phyloP scores from a whole-genome alignment of 2,113 vertebrate species.

The Dipodomys spectabilis region DNA sequence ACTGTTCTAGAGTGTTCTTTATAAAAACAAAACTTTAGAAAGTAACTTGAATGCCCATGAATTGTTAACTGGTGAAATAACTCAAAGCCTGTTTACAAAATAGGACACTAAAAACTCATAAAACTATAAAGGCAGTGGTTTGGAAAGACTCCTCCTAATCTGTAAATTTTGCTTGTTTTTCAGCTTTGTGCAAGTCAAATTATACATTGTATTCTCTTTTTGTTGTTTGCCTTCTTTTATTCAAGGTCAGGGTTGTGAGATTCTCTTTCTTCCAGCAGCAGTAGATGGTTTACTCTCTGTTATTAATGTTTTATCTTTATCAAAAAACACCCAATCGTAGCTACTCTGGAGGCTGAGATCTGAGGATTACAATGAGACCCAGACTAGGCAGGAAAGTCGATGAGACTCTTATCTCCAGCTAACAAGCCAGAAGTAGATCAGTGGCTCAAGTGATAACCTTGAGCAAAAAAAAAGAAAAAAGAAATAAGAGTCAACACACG shows the following conservation, averaged over 20 bases:
- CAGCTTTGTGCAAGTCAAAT: neutral
- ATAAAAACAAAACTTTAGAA: constrained; percentile 23
- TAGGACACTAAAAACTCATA: neutral
- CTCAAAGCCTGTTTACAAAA: neutral
- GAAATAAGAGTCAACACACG: too few species aligned
- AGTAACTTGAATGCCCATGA: neutral
- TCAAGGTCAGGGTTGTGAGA: neutral
- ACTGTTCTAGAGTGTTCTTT: constrained; percentile 36
- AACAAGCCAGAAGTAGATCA: too few species aligned
- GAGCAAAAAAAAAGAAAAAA: too few species aligned
- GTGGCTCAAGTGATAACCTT: too few species aligned
- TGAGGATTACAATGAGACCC: too few species aligned
- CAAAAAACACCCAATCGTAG: neutral
- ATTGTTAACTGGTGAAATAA: neutral
- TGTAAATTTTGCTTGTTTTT: neutral
- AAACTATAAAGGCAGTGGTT: constrained; percentile 19
- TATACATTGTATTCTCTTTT: neutral
- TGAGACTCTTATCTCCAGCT: too few species aligned
- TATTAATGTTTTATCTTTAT: constrained; percentile 14
- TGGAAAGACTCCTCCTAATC: neutral
- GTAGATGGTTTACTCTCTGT: neutral
- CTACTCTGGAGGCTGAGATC: too few species aligned
- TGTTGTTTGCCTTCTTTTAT: neutral
- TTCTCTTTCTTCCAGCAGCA: neutral
- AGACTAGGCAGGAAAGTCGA: too few species aligned